Evolutionary conservation across 2,113 vertebrate species (phyloP).

Genomic region (Salvelinus fontinalis): DNA sequence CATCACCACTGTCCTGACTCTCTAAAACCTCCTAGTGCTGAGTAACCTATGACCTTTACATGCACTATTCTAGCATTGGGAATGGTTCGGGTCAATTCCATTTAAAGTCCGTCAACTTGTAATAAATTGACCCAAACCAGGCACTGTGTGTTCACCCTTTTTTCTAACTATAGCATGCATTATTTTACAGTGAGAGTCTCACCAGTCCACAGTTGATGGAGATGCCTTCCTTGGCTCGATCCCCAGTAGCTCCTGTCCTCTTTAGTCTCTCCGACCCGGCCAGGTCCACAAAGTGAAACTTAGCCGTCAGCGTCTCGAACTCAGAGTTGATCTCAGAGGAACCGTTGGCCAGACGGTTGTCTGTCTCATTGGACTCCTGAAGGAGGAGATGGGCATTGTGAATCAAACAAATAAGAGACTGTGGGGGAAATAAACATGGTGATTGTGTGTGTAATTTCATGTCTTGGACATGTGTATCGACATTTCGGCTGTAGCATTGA

Average conservation of each 20-base stretch:
- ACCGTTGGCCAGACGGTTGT: constrained; percentile 84
- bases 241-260: constrained; percentile 94
- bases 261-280: constrained; percentile 96
- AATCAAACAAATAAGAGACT: not conserved
- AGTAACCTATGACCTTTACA: not conserved
- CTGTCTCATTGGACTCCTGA: constrained; percentile 79
- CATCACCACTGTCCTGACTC: not conserved
- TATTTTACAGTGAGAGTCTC: constrained; percentile 53
- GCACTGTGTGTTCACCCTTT: too few species aligned
- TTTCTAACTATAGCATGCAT: too few species aligned
- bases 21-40: not conserved
- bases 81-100: not conserved
- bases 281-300: constrained; percentile 98
- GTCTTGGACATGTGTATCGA: too few species aligned
- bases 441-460: too few species aligned
- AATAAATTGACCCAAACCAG: not conserved
- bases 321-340: constrained; percentile 84
- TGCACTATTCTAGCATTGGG: not conserved
- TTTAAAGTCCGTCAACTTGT: not conserved
- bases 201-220: constrained; percentile 99
- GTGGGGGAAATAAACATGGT: not conserved
- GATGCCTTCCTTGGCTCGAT: constrained; percentile 96
- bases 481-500: too few species aligned
- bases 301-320: constrained; percentile 96
- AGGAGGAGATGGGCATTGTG: not conserved